phyloP scores from a whole-genome alignment of 2,888 invertebrate species.

The Agrochola circellaris region DNA sequence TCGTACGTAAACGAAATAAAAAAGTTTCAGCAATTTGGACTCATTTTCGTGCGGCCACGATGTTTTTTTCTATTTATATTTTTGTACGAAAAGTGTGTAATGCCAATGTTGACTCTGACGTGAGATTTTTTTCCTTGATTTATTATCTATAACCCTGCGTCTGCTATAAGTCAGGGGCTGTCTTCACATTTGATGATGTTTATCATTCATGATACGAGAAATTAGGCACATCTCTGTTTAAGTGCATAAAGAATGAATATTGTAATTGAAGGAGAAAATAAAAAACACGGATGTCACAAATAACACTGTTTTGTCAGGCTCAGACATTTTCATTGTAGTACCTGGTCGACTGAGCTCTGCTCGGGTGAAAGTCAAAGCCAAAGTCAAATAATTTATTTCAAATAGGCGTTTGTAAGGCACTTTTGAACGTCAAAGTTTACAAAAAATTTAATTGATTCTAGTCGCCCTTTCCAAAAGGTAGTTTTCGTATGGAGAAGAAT shows the following conservation, averaged over 20 bases:
- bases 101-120: background rate
- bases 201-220: background rate
- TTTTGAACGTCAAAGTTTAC: too few relatives aligned
- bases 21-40: slow-evolving; percentile 22
- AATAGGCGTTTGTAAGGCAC: too few relatives aligned
- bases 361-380: too few relatives aligned
- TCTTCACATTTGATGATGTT: background rate
- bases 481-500: too few relatives aligned
- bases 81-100: background rate
- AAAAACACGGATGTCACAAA: background rate
- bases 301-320: background rate
- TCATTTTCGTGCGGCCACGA: slow-evolving; percentile 4
- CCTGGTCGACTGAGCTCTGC: too few relatives aligned
- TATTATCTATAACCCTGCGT: background rate
- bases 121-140: background rate
- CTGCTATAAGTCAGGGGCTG: background rate
- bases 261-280: too few relatives aligned
- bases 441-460: too few relatives aligned
- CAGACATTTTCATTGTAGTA: background rate
- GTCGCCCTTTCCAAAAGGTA: too few relatives aligned
- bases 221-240: background rate
- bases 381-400: too few relatives aligned
- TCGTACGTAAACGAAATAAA: slow-evolving; percentile 41
- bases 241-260: background rate
- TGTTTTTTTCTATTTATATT: slow-evolving; percentile 10